Evolutionary conservation across 2,888 invertebrate species (phyloP).

Genomic region (Platycheirus rosarum): DNA sequence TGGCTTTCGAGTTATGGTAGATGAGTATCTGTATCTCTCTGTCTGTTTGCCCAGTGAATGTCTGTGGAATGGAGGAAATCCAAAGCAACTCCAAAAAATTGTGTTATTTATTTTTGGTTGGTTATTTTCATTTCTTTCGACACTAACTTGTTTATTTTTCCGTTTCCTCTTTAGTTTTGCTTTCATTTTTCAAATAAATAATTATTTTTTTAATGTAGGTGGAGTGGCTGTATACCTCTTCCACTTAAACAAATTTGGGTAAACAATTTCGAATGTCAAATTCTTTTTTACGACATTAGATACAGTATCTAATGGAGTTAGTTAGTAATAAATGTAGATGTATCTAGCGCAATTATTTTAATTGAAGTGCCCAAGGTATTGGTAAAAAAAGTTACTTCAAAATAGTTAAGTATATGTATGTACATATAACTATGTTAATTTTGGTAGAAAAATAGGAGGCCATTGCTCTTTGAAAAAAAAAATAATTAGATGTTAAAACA

Average conservation of each 20-base stretch:
- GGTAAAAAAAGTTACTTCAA: too few relatives aligned
- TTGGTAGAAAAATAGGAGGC: too few relatives aligned
- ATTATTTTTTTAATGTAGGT: not conserved
- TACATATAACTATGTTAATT: too few relatives aligned
- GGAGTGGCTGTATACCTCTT: not conserved
- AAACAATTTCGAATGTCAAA: too few relatives aligned
- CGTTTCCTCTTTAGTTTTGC: slow-evolving; percentile 31
- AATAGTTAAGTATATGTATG: too few relatives aligned
- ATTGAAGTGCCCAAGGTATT: too few relatives aligned
- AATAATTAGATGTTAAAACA: too few relatives aligned
- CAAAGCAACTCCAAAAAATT: slow-evolving; percentile 37
- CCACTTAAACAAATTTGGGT: slow-evolving; percentile 20
- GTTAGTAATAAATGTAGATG: too few relatives aligned
- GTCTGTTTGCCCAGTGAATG: slow-evolving; percentile 9
- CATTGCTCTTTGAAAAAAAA: too few relatives aligned
- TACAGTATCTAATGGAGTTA: too few relatives aligned
- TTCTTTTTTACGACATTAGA: too few relatives aligned
- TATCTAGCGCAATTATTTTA: not conserved
- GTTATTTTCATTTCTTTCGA: not conserved
- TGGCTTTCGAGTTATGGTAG: slow-evolving; percentile 12
- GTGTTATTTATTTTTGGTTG: not conserved
- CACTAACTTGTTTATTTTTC: slow-evolving; percentile 27
- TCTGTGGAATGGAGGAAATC: slow-evolving; percentile 55
- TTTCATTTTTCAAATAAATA: slow-evolving; percentile 15
- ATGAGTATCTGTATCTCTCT: slow-evolving; percentile 26